A percentile compares a stretch with the other conserved stretches of the same genome.
These are phyloP conservation scores for Notechis scutatus DNA, from an alignment of 2,113 vertebrate species.

Conservation along the genomic window DNA sequence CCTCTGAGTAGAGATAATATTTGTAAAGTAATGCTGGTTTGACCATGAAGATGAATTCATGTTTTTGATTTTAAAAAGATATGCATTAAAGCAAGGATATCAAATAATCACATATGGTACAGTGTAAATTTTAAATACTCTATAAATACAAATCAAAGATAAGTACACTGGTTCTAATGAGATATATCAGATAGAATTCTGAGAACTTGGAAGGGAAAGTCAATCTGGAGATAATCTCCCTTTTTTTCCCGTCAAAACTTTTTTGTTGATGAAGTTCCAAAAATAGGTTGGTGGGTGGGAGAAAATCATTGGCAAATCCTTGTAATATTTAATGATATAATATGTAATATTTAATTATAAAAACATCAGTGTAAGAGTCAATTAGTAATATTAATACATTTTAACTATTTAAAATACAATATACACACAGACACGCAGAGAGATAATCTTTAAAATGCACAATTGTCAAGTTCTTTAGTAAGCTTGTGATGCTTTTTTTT, in stretches of 20 bases:
- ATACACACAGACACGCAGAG: background rate
- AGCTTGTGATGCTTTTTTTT: background rate
- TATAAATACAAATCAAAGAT: slow-evolving; percentile 60
- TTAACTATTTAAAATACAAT: slow-evolving; percentile 47
- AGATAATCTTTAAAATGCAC: background rate
- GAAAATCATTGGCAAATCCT: slow-evolving; percentile 62
- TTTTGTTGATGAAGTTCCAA: slow-evolving; percentile 44
- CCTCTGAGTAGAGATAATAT: no score
- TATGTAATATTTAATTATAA: slow-evolving; percentile 36
- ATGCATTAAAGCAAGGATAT: slow-evolving; percentile 35
- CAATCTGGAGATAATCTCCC: slow-evolving; percentile 54
- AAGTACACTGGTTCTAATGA: slow-evolving; percentile 50
- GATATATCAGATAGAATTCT: slow-evolving; percentile 40
- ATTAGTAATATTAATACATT: slow-evolving; percentile 39
- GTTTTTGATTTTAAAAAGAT: slow-evolving; percentile 45
- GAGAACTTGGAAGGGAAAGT: slow-evolving; percentile 27
- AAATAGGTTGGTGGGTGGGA: slow-evolving; percentile 48
- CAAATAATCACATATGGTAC: slow-evolving; percentile 44
- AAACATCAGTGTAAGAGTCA: slow-evolving; percentile 27
- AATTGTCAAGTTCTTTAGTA: background rate
- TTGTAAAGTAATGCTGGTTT: no score
- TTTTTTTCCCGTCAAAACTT: slow-evolving; percentile 39
- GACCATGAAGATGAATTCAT: slow-evolving; percentile 7
- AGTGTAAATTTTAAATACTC: slow-evolving; percentile 50
- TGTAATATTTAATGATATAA: slow-evolving; percentile 50